These are phyloP conservation scores for Eleginops maclovinus DNA, from an alignment of 2,113 vertebrate genomes.

Conservation along the genomic window DNA sequence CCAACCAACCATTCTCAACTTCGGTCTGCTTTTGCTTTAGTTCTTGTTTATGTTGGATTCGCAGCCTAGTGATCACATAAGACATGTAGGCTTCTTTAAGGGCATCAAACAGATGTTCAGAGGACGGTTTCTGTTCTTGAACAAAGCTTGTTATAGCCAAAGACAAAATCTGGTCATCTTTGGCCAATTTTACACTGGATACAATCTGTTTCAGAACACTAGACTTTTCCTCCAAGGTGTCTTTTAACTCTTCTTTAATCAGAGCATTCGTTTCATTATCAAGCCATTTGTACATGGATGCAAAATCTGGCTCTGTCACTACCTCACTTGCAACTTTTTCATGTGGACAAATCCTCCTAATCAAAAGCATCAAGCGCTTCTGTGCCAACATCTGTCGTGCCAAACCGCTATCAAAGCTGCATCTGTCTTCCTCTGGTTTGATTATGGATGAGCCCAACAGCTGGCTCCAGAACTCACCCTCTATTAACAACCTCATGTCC, in stretches of 20 bases:
- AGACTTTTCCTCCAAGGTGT: constrained; percentile 70
- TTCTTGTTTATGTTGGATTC: constrained; percentile 62
- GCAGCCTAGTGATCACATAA: constrained; percentile 74
- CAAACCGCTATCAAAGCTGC: constrained; percentile 48
- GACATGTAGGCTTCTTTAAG: constrained; percentile 72
- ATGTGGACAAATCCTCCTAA: constrained; percentile 46
- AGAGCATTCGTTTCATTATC: constrained; percentile 66
- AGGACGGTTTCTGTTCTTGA: constrained; percentile 45
- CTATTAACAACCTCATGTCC: constrained; percentile 66
- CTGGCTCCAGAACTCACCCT: constrained; percentile 80
- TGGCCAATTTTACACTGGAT: constrained; percentile 52
- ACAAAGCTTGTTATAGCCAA: constrained; percentile 62
- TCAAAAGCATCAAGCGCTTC: constrained; percentile 69
- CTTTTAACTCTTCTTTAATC: constrained; percentile 69
- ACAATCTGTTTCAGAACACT: constrained; percentile 66
- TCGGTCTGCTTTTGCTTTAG: constrained; percentile 39
- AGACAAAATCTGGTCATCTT: constrained; percentile 69
- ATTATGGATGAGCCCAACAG: constrained; percentile 60
- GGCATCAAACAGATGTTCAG: constrained; percentile 75
- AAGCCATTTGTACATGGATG: constrained; percentile 61
- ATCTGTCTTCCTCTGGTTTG: constrained; percentile 36
- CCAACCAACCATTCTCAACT: constrained; percentile 7
- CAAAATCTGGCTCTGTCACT: constrained; percentile 35
- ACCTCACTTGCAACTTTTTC: constrained; percentile 34
- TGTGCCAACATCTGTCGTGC: constrained; percentile 72